These are phyloP conservation scores for Gymnarchus niloticus DNA, from an alignment of 2,113 vertebrate species.

Conservation along the genomic window DNA sequence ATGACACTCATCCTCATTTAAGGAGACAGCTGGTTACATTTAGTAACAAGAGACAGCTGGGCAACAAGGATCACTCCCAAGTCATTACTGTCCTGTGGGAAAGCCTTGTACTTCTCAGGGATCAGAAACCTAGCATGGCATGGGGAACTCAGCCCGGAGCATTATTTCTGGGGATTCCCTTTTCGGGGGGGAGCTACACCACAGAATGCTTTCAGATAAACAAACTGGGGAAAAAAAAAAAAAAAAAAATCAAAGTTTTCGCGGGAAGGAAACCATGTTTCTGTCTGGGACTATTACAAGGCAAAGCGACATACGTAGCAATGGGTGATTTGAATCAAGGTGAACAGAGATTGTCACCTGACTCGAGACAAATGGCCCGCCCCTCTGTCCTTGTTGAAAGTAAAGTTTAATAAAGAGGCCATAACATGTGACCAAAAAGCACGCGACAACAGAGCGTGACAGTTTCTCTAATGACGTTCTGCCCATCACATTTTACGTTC, in stretches of 20 bases:
- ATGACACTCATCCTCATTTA: neutral
- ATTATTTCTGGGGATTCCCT: neutral
- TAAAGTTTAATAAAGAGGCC: neutral
- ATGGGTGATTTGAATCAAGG: too few relatives aligned
- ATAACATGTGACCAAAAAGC: neutral
- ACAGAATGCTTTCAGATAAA: neutral
- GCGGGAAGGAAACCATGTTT: neutral
- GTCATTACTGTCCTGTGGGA: neutral
- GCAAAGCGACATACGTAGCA: neutral
- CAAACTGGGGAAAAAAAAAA: too few relatives aligned
- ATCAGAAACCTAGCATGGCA: neutral
- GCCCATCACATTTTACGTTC: neutral
- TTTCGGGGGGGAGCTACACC: neutral
- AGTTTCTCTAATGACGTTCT: neutral
- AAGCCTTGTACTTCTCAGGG: neutral
- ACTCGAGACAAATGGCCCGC: neutral
- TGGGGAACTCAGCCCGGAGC: neutral
- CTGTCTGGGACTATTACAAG: neutral
- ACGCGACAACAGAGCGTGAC: neutral
- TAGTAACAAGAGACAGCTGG: neutral
- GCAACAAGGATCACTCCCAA: neutral
- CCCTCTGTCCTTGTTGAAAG: neutral
- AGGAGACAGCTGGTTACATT: constrained; percentile 10
- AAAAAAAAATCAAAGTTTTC: neutral
- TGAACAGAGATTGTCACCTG: neutral